Evolutionary conservation across 2,113 vertebrate genomes (phyloP), one percentile per base, ranked within the genome.

Genomic region (Pseudolaguvia tuberculata): DNA sequence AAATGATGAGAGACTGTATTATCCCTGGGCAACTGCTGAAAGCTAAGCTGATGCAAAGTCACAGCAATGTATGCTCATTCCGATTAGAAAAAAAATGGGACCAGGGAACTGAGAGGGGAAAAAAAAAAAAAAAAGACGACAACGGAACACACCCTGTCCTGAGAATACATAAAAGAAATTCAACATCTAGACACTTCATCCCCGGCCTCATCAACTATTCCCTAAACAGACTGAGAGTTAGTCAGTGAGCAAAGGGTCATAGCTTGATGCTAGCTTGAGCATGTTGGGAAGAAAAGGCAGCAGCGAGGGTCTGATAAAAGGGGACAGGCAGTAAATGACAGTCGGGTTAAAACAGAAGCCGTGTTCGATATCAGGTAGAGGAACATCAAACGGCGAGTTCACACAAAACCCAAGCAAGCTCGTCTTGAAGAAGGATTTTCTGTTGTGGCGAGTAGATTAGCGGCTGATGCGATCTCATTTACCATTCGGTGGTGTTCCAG

Each of bases 361-460:
- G 87, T 88, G 89, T 89, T 88, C 86, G 83, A 89, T 88, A 86
- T 88, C 87, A 91, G 90, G 89, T 89, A 90, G 87, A n/a, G 61
- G 81, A 88, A 91, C 90, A 90, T 91, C 91, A 92, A 92, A 92
- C 88, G 66, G 79, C 0, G 79, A 88, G 90, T 91, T 91, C 89
- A 91, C 88, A 91, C 88, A 84, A 86, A 87, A 79, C 79, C 84
- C 79, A 75, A 72, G 85, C 89, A 89, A 86, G 85, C 88, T 87
- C 78, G 86, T 90, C 89, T 89, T 87, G 87, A 87, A 85, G 85
- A 81, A 85, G 89, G 91, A 89, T 91, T 91, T 89, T 88, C 87
- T 87, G 88, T 88, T 88, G 86, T 87, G 85, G 83, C 85, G 88
- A 91, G 86, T 83, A 89, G 91, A 91, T 91, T 88, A 90, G 85